These are phyloP conservation scores for Tachina lurida DNA, from an alignment of 2,888 invertebrate genomes.

Conservation along the genomic window DNA sequence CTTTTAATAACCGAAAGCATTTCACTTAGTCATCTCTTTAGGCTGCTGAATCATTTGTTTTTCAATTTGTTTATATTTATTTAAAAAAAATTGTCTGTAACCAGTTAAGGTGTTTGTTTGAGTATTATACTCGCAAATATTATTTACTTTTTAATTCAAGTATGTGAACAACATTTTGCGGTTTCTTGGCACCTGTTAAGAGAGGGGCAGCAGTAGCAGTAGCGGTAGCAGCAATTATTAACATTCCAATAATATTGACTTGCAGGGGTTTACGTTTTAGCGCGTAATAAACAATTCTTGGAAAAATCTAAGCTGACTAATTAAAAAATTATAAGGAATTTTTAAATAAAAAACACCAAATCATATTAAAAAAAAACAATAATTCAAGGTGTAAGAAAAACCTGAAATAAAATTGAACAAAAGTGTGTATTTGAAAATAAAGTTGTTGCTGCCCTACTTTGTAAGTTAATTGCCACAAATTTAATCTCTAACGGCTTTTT, in stretches of 20 bases:
- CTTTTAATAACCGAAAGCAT: not conserved
- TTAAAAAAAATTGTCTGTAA: not conserved
- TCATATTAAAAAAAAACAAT: not conserved
- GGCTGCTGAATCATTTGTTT: slow-evolving; percentile 5
- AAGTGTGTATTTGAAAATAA: not conserved
- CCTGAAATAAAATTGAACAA: not conserved
- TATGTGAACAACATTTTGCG: not conserved
- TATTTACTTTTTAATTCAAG: slow-evolving; percentile 1
- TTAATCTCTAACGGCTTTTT: not conserved
- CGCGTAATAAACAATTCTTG: not conserved
- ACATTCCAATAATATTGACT: slow-evolving; percentile 19
- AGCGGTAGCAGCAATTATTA: slow-evolving; percentile 5
- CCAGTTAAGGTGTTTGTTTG: not conserved
- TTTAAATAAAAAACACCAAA: not conserved
- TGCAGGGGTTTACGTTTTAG: not conserved
- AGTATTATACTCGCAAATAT: not conserved
- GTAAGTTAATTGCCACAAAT: not conserved
- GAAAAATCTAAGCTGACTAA: slow-evolving; percentile 16
- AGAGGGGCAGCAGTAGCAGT: not conserved
- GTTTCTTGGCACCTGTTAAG: slow-evolving; percentile 5
- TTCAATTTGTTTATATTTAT: not conserved
- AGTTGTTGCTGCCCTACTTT: not conserved
- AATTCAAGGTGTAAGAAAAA: not conserved
- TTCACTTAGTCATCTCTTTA: slow-evolving; percentile 3
- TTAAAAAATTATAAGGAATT: not conserved